Conservation (phyloP, 2,797 vertebrate species). For the Dendrocincla tyrannina region DNA sequence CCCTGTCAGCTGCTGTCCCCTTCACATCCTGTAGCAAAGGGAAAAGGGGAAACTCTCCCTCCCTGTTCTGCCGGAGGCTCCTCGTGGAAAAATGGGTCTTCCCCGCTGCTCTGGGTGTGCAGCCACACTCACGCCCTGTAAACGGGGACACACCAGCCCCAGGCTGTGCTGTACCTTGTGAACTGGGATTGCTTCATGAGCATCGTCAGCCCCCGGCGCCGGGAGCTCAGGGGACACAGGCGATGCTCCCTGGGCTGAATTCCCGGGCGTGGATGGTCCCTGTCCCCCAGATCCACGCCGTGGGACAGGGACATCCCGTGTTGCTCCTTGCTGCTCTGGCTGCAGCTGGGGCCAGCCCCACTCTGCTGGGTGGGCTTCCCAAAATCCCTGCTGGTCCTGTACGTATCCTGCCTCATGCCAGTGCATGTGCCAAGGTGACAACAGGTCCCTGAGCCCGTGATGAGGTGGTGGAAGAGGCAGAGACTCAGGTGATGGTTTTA, state of each 20-base stretch:
- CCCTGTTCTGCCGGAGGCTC: neutral
- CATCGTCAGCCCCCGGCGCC: accelerated
- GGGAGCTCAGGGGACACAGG: neutral
- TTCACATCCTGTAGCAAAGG: accelerated
- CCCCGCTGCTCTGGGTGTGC: neutral
- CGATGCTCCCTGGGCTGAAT: neutral
- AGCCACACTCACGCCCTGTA: accelerated
- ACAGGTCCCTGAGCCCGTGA: accelerated
- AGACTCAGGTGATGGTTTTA: accelerated
- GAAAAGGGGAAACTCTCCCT: neutral
- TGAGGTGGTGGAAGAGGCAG: neutral
- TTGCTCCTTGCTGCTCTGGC: neutral
- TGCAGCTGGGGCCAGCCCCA: neutral
- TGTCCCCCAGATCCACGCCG: accelerated
- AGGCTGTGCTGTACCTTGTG: neutral
- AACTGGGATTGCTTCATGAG: neutral
- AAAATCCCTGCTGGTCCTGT: neutral
- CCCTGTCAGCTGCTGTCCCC: accelerated
- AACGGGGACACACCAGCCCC: accelerated
- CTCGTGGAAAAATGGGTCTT: accelerated
- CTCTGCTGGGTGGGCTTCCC: neutral
- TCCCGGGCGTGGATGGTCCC: neutral
- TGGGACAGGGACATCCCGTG: neutral
- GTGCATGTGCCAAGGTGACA: neutral
- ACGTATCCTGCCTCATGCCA: accelerated